Evolutionary conservation across 2,888 invertebrate genomes (phyloP).

Genomic region (Podabrus alpinus): DNA sequence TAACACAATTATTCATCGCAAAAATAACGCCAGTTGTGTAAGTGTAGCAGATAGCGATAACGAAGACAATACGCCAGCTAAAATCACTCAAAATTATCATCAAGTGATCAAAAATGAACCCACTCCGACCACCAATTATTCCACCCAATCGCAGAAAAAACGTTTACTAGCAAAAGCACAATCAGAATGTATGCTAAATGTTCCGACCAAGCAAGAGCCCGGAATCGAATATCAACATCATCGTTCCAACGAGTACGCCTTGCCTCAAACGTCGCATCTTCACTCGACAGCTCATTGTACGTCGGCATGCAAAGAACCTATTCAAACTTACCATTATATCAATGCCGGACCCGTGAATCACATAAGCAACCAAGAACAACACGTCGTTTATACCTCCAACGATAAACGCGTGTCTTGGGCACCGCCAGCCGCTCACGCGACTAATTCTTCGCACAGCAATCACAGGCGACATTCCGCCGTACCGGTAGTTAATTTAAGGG

Average conservation of each 20-base stretch:
- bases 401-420: conserved; percentile 66
- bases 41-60: conserved; percentile 77
- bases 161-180: conserved; percentile 86
- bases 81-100: conserved; percentile 41
- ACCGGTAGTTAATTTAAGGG: conserved; percentile 53
- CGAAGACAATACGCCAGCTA: conserved; percentile 64
- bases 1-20: conserved; percentile 60
- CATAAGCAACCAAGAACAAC: conserved; percentile 43
- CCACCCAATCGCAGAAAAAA: conserved; percentile 81
- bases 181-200: conserved; percentile 68
- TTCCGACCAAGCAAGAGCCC: conserved; percentile 67
- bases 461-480: conserved; percentile 53
- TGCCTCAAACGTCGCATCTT: conserved; percentile 33
- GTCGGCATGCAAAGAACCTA: conserved; percentile 59
- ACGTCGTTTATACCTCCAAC: conserved; percentile 47
- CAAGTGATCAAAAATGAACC: conserved; percentile 62
- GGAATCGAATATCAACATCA: conserved; percentile 57
- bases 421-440: conserved; percentile 56
- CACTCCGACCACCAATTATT: conserved; percentile 9
- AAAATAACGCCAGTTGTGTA: conserved; percentile 79
- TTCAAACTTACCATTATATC: conserved; percentile 54
- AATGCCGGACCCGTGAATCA: conserved; percentile 53
- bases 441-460: conserved; percentile 50
- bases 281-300: conserved; percentile 46
- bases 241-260: conserved; percentile 48